Percentiles rank a stretch among this genome's conserved stretches.
phyloP scores from a whole-genome alignment of 2,797 vertebrate genomes.

The Aplochiton taeniatus region DNA sequence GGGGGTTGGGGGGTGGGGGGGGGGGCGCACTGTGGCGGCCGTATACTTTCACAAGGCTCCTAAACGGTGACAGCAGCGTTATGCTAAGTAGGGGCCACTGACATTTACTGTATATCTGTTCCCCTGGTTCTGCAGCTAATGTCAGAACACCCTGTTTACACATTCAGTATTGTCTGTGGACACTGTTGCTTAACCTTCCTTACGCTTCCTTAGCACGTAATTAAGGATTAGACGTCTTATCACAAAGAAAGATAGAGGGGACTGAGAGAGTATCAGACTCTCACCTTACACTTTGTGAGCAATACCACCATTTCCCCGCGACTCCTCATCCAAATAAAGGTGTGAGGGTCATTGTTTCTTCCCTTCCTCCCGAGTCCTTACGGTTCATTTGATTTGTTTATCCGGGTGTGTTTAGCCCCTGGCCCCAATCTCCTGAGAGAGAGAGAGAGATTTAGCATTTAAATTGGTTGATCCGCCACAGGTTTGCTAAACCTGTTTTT shows the following conservation, averaged over 20 bases:
- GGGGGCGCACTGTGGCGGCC: constrained; percentile 29
- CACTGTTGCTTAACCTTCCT: background rate
- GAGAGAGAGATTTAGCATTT: constrained; percentile 74
- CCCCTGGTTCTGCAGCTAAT: constrained; percentile 35
- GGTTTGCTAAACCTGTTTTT: constrained; percentile 72
- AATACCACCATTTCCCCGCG: constrained; percentile 74
- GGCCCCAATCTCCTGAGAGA: constrained; percentile 70
- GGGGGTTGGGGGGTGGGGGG: background rate
- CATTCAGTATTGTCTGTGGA: constrained; percentile 16
- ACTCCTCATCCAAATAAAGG: constrained; percentile 74
- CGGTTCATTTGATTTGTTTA: constrained; percentile 82
- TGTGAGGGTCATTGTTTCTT: constrained; percentile 81
- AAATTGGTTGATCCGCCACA: constrained; percentile 73
- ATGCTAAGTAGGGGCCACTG: constrained; percentile 39
- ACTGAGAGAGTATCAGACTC: constrained; percentile 70
- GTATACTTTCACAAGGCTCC: constrained; percentile 40
- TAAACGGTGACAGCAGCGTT: constrained; percentile 29
- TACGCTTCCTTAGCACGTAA: background rate
- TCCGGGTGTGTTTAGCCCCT: constrained; percentile 74
- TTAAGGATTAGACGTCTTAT: constrained; percentile 51
- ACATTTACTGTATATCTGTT: constrained; percentile 34
- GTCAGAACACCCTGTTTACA: constrained; percentile 35
- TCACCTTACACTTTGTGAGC: constrained; percentile 67
- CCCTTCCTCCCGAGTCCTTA: constrained; percentile 76
- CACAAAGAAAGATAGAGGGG: constrained; percentile 53